phyloP scores from a whole-genome alignment of 2,888 invertebrate species.

The Rhagophthalmus giganteus region DNA sequence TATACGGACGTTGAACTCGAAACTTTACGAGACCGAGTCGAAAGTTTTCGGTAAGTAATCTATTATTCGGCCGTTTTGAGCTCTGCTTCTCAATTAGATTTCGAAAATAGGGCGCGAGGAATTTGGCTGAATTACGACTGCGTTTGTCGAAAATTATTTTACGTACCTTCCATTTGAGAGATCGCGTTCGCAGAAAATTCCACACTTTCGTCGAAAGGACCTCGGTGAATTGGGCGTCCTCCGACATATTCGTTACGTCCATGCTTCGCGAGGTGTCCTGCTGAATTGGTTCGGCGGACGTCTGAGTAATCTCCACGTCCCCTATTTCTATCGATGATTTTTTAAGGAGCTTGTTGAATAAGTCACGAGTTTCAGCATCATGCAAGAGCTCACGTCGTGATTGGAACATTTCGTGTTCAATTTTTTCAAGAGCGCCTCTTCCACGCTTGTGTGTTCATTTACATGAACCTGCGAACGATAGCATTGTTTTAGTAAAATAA shows the following conservation, averaged over 20 bases:
- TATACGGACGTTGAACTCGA: too few species aligned
- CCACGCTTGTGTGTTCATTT: slow-evolving; percentile 55
- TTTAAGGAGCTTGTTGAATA: slow-evolving; percentile 79
- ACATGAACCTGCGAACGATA: slow-evolving; percentile 55
- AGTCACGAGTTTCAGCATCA: slow-evolving; percentile 79
- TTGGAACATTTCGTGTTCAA: slow-evolving; percentile 77
- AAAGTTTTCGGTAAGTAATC: too few species aligned
- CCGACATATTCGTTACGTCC: slow-evolving; percentile 54
- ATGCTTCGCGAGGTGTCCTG: slow-evolving; percentile 51
- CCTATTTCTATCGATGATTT: slow-evolving; percentile 78
- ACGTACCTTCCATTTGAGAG: slow-evolving; percentile 71
- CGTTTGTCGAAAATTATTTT: too few species aligned
- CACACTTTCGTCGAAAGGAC: slow-evolving; percentile 75
- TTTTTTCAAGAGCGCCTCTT: slow-evolving; percentile 74
- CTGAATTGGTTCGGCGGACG: slow-evolving; percentile 57
- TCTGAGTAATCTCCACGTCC: slow-evolving; percentile 76
- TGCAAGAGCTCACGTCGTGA: slow-evolving; percentile 78
- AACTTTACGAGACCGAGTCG: too few species aligned
- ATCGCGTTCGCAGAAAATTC: slow-evolving; percentile 75
- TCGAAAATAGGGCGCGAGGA: too few species aligned
- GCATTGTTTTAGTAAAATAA: too few species aligned
- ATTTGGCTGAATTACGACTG: too few species aligned
- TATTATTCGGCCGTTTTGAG: too few species aligned
- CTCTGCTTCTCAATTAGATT: too few species aligned
- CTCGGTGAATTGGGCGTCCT: slow-evolving; percentile 62